These are phyloP conservation scores for Sarcophaga rosellei DNA, from an alignment of 2,888 invertebrate genomes.

Conservation along the genomic window DNA sequence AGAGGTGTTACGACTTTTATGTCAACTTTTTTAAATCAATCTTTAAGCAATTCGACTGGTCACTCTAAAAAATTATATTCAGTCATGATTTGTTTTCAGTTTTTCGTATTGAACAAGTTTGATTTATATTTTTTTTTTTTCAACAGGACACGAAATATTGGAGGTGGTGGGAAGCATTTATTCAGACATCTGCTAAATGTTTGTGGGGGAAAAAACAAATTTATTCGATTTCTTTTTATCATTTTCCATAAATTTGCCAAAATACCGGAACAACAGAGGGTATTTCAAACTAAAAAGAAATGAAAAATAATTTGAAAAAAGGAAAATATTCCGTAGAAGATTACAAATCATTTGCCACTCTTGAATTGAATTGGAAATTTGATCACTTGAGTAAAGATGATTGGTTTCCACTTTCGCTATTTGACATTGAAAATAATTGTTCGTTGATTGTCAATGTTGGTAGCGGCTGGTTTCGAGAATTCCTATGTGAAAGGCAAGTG, in stretches of 20 bases:
- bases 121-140: slow-evolving; percentile 3
- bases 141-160: slow-evolving; percentile 45
- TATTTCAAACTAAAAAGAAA: slow-evolving; percentile 67
- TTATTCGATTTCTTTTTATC: slow-evolving; percentile 1
- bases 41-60: slow-evolving; percentile 2
- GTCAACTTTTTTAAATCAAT: no score
- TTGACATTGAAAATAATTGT: slow-evolving; percentile 74
- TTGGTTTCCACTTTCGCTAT: slow-evolving; percentile 62
- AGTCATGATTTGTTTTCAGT: slow-evolving; percentile 55
- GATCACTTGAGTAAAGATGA: slow-evolving; percentile 62
- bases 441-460: slow-evolving; percentile 65
- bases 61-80: slow-evolving; percentile 20
- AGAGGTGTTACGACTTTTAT: no score
- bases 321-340: slow-evolving; percentile 44
- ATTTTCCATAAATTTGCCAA: slow-evolving; percentile 29
- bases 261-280: slow-evolving; percentile 74
- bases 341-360: slow-evolving; percentile 36
- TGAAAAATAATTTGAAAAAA: background rate
- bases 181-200: slow-evolving; percentile 50
- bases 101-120: slow-evolving; percentile 68
- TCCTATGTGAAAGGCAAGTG: slow-evolving; percentile 12
- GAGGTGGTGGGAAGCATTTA: slow-evolving; percentile 32
- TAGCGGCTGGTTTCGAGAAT: slow-evolving; percentile 20
- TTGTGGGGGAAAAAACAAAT: slow-evolving; percentile 29
- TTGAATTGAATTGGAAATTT: slow-evolving; percentile 66